Percentiles rank a stretch among this genome's conserved stretches.
phyloP scores from a whole-genome alignment of 2,888 invertebrate species.

The Apomyelois bistriatella region DNA sequence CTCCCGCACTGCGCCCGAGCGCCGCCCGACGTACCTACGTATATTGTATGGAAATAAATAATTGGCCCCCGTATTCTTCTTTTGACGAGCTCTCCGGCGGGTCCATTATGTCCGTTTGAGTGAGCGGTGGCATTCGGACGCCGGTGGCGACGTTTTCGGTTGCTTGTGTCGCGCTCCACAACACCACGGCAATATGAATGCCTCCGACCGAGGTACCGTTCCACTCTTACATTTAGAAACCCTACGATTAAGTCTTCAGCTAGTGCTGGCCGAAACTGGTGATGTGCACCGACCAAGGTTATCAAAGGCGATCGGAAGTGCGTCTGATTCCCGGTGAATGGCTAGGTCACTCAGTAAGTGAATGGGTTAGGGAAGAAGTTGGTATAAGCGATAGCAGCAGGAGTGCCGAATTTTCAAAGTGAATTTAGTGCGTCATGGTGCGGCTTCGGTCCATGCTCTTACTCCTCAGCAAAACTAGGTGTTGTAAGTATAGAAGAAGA shows the following conservation, averaged over 20 bases:
- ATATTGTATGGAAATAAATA: constrained; percentile 77
- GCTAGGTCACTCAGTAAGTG: constrained; percentile 55
- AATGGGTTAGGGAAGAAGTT: constrained; percentile 48
- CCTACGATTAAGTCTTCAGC: background rate
- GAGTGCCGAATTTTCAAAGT: constrained; percentile 54
- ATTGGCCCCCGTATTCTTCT: constrained; percentile 76
- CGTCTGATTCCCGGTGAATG: constrained; percentile 58
- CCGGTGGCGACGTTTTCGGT: constrained; percentile 72
- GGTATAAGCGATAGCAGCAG: constrained; percentile 41
- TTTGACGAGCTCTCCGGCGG: constrained; percentile 73
- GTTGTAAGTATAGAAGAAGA: constrained; percentile 50
- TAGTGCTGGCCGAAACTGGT: constrained; percentile 26
- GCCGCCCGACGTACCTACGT: constrained; percentile 63
- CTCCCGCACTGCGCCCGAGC: constrained; percentile 65
- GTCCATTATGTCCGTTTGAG: constrained; percentile 72
- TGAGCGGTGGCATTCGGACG: constrained; percentile 72
- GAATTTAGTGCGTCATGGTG: constrained; percentile 46
- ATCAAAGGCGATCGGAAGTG: constrained; percentile 63
- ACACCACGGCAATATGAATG: constrained; percentile 62
- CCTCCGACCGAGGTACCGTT: constrained; percentile 68
- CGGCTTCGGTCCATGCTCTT: constrained; percentile 19
- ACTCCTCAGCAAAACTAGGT: constrained; percentile 2
- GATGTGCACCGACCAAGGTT: constrained; percentile 49
- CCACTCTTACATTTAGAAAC: constrained; percentile 39
- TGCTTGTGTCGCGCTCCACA: constrained; percentile 61